These are phyloP conservation scores for Tapirus terrestris DNA, from an alignment of 2,113 vertebrate genomes.

Conservation along the genomic window DNA sequence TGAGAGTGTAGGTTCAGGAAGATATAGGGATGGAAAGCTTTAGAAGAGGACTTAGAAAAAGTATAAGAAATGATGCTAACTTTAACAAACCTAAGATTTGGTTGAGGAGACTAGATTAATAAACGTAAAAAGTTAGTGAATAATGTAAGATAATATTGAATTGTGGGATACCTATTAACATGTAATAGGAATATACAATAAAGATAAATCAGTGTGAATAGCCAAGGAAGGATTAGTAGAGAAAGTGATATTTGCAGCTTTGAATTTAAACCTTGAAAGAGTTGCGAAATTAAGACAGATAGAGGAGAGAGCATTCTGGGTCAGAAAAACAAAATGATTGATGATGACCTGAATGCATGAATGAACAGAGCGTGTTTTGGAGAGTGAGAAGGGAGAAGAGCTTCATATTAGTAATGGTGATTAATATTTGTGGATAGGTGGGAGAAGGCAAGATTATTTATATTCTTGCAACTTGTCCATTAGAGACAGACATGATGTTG, in stretches of 20 bases:
- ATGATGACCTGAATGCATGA: conserved; percentile 45
- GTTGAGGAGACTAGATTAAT: neutral
- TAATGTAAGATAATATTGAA: neutral
- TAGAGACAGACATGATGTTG: neutral
- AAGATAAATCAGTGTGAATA: conserved; percentile 21
- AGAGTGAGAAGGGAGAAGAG: neutral
- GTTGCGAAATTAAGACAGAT: conserved; percentile 53
- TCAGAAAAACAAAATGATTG: conserved; percentile 54
- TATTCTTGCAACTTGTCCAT: conserved; percentile 27
- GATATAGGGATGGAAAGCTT: neutral
- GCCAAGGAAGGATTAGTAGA: neutral
- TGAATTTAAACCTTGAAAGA: conserved; percentile 5
- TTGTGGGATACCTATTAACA: neutral
- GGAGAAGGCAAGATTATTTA: conserved; percentile 37
- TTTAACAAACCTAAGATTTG: conserved; percentile 33
- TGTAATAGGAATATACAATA: conserved; percentile 12
- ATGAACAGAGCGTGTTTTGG: conserved; percentile 6
- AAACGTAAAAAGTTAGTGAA: conserved; percentile 43
- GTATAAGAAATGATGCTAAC: neutral
- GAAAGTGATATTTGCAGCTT: conserved; percentile 35
- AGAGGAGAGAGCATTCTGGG: neutral
- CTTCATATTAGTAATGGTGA: conserved; percentile 47
- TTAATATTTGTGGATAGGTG: conserved; percentile 55
- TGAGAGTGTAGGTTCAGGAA: neutral
- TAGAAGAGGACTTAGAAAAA: neutral